phyloP scores from a whole-genome alignment of 2,888 invertebrate species.

The Oeneis ivallda region DNA sequence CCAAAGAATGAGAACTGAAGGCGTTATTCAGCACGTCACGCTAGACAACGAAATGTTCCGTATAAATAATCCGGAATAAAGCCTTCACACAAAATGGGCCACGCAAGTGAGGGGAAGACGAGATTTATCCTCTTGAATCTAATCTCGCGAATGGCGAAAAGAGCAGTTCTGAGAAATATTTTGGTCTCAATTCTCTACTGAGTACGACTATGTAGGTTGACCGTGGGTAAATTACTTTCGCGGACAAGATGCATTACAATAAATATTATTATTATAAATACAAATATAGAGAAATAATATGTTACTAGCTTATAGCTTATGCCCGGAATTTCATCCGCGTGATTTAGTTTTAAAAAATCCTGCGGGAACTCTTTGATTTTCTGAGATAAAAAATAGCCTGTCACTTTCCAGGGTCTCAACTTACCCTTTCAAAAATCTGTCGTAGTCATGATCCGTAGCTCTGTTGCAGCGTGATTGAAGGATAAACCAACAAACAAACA shows the following conservation, averaged over 20 bases:
- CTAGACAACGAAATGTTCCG: constrained; percentile 64
- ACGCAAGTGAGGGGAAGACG: constrained; percentile 65
- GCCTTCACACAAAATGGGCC: constrained; percentile 71
- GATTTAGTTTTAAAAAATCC: too few species aligned
- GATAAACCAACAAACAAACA: too few species aligned
- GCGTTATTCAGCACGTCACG: constrained; percentile 66
- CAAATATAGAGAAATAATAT: too few species aligned
- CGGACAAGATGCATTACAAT: constrained; percentile 43
- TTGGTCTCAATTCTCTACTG: constrained; percentile 59
- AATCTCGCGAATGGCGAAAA: constrained; percentile 77
- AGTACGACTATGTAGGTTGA: constrained; percentile 50
- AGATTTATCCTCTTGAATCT: constrained; percentile 79
- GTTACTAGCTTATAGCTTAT: too few species aligned
- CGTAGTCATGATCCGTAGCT: too few species aligned
- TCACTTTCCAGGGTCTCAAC: too few species aligned
- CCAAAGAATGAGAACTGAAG: constrained; percentile 54
- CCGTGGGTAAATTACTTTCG: constrained; percentile 28
- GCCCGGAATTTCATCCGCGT: too few species aligned
- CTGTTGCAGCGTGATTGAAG: too few species aligned
- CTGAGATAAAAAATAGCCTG: too few species aligned
- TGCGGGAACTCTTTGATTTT: too few species aligned
- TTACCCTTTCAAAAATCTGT: too few species aligned
- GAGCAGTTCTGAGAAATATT: constrained; percentile 70
- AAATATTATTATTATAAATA: not conserved
- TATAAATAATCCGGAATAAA: constrained; percentile 76